Base-by-base conservation (phyloP, 2,113 vertebrate genomes). In the Entosphenus tridentatus region DNA sequence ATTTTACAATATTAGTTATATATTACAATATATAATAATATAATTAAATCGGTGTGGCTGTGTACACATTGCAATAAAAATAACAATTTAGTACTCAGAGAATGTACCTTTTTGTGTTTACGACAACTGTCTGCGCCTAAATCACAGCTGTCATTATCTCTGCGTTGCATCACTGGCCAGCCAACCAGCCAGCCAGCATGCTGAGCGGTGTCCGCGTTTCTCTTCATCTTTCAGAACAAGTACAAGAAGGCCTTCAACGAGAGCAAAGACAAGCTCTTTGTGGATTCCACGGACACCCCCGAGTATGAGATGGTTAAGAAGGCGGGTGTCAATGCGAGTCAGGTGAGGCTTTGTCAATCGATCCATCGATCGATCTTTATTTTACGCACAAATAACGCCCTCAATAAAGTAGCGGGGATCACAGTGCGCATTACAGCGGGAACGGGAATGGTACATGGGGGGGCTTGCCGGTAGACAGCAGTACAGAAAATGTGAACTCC, bases 231-330 rank as follows among this genome's bases (percentile, higher is more conserved):
- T 62, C 80, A 98, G 93, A 90, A 79, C 71, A 89, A 83, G 78
- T 98, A 98, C 75, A 86, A 86, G 55, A 84, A 90, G 80, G 76
- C 79, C 3, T 84, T 80, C 74, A 89, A 98, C 75, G 79, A 78
- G 11, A 71, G 72, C 0, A 98, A 98, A 85, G 93, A 96, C 84
- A 87, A 87, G 81, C 89, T 97, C 77, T 85, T 89, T 80, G 96
- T 87, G 76, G 92, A 96, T 89, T 87, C 96, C 78, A 98, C 92
- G 0, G 87, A 91, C 56, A 98, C 93, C 7, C 93, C 92, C 2
- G 84, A 88, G 14, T 98, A 98, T 16, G 77, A 80, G 56, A 72
- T 79, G 67, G 85, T 90, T 68, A 98, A 95, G 72, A 78, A 84
- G 72, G 82, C 83, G 71, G 79, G 85, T 3, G 11, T 81, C 7